phyloP scores from a whole-genome alignment of 2,113 vertebrate genomes.

The Natator depressus region DNA sequence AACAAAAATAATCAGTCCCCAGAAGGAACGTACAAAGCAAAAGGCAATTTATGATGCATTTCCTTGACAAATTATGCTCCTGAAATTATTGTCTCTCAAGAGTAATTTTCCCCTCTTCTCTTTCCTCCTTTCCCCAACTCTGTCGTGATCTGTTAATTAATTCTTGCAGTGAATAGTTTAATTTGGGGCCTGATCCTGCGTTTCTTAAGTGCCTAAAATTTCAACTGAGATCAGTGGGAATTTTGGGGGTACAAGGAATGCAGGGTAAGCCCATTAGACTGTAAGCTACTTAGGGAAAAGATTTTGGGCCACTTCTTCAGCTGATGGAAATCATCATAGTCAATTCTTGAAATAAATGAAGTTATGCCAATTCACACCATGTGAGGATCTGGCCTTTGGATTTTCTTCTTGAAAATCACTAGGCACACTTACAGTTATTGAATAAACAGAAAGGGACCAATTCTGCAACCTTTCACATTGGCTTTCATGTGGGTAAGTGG shows the following conservation, averaged over 20 bases:
- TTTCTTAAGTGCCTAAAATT: conserved; percentile 29
- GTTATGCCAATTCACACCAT: neutral
- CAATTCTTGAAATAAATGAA: neutral
- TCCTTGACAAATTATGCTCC: neutral
- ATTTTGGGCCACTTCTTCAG: neutral
- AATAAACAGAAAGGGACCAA: neutral
- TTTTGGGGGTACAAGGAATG: conserved; percentile 3
- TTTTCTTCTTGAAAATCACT: neutral
- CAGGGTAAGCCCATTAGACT: neutral
- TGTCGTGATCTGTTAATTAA: neutral
- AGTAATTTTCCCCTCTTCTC: neutral
- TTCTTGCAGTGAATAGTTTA: conserved; percentile 10
- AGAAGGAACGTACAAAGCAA: neutral
- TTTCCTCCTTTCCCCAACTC: neutral
- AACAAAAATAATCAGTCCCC: neutral
- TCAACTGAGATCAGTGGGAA: neutral
- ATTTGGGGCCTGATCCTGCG: neutral
- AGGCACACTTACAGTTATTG: neutral
- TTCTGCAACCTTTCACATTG: neutral
- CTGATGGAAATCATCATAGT: neutral
- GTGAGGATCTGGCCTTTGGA: neutral
- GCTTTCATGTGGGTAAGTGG: neutral
- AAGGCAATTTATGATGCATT: conserved; percentile 6
- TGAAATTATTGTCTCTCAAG: neutral
- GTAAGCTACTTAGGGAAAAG: neutral